Evolutionary conservation across 1,140 invertebrate species (phyloP).

Genomic region (Thaumetopoea pityocampa): DNA sequence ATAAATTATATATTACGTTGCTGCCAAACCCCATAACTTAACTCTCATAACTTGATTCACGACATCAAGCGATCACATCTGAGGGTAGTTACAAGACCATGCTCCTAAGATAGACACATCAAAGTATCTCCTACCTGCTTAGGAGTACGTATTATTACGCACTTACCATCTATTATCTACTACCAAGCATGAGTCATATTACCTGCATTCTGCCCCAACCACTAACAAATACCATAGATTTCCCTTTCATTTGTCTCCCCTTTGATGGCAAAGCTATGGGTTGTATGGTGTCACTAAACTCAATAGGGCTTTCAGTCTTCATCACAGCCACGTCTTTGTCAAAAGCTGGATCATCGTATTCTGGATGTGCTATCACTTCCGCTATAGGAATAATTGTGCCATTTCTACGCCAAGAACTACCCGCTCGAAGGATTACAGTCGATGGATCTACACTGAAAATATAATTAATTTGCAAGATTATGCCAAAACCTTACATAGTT

Average conservation of each 20-base stretch:
- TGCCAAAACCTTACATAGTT: conserved; percentile 2
- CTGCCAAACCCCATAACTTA: too few species aligned
- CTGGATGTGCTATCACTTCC: conserved; percentile 61
- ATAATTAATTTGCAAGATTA: conserved; percentile 1
- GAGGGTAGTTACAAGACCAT: too few species aligned
- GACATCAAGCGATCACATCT: too few species aligned
- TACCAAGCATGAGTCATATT: neutral
- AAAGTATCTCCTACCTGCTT: too few species aligned
- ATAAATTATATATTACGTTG: too few species aligned
- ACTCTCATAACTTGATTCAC: too few species aligned
- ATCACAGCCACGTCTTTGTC: conserved; percentile 79
- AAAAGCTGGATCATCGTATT: conserved; percentile 69
- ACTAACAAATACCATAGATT: conserved; percentile 39
- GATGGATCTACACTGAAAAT: conserved; percentile 51
- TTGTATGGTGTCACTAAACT: conserved; percentile 44
- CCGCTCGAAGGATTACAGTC: conserved; percentile 59
- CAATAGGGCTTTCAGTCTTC: conserved; percentile 48
- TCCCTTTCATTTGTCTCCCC: conserved; percentile 26
- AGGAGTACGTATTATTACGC: too few species aligned
- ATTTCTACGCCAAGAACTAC: conserved; percentile 50
- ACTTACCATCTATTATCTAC: too few species aligned
- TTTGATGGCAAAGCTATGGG: conserved; percentile 37
- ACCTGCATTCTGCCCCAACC: conserved; percentile 57
- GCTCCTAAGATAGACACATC: too few species aligned
- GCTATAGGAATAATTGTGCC: conserved; percentile 63